Evolutionary conservation across 2,888 invertebrate species (phyloP).

Genomic region (Oscheius sp.): DNA sequence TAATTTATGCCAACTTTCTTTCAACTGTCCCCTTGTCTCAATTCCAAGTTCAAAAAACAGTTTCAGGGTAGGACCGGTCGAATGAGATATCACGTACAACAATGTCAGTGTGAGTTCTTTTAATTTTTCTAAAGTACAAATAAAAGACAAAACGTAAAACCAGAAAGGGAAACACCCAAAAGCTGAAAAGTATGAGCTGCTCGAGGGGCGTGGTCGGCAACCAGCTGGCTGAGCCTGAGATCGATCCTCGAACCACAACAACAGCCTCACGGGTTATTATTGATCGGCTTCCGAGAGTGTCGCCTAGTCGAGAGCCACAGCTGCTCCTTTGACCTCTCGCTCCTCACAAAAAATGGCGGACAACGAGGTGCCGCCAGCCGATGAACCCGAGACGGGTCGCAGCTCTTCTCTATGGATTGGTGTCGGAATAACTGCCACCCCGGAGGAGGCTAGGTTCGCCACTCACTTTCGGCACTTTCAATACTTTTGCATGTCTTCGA

Average conservation of each 20-base stretch:
- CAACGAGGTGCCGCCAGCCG: constrained; percentile 37
- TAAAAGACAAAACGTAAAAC: background rate
- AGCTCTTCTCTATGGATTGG: constrained; percentile 49
- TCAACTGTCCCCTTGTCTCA: background rate
- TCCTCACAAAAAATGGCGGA: background rate
- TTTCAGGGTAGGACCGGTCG: too few relatives aligned
- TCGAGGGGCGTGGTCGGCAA: background rate
- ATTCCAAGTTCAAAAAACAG: background rate
- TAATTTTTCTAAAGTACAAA: background rate
- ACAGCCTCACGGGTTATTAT: background rate
- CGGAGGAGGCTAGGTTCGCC: constrained; percentile 33
- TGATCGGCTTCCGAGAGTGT: background rate
- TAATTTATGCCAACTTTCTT: background rate
- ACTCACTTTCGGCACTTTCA: too few relatives aligned
- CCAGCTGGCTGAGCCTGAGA: background rate
- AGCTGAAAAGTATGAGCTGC: background rate
- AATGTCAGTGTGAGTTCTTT: constrained; percentile 15
- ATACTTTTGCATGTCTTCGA: too few relatives aligned
- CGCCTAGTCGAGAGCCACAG: constrained; percentile 35
- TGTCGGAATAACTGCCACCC: constrained; percentile 40
- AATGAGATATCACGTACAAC: background rate
- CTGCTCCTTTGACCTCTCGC: constrained; percentile 29
- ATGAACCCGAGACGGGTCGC: constrained; percentile 32
- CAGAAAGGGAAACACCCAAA: background rate
- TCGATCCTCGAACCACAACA: background rate